Percentiles rank a stretch among this genome's conserved stretches.
phyloP scores from a whole-genome alignment of 2,797 vertebrate genomes.

The Hippocampus kuda region DNA sequence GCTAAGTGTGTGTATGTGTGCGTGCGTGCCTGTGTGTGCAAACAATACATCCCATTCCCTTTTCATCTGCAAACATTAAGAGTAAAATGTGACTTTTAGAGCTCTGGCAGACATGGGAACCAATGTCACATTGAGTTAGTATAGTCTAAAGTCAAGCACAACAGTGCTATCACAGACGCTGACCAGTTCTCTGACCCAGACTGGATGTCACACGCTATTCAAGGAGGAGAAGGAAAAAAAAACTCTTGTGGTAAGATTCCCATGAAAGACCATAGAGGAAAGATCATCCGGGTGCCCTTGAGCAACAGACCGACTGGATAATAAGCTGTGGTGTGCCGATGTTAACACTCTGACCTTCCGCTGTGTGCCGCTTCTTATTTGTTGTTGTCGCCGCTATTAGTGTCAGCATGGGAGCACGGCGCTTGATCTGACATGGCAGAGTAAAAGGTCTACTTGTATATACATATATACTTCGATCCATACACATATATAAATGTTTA shows the following conservation, averaged over 20 bases:
- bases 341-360: slow-evolving; percentile 19
- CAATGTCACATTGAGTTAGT: slow-evolving; percentile 49
- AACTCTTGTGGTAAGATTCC: slow-evolving; percentile 31
- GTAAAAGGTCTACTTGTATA: neutral
- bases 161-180: slow-evolving; percentile 36
- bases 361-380: slow-evolving; percentile 13
- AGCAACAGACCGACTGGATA: slow-evolving; percentile 24
- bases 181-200: slow-evolving; percentile 50
- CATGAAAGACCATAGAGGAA: slow-evolving; percentile 37
- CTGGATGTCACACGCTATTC: slow-evolving; percentile 44
- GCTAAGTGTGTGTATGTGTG: neutral
- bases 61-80: slow-evolving; percentile 28
- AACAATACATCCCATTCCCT: slow-evolving; percentile 5
- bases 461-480: neutral
- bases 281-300: slow-evolving; percentile 29
- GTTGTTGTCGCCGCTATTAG: slow-evolving; percentile 9
- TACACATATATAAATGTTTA: neutral
- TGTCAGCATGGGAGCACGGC: slow-evolving; percentile 5
- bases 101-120: slow-evolving; percentile 48
- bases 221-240: slow-evolving; percentile 1
- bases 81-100: slow-evolving; percentile 11
- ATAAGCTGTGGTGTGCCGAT: slow-evolving; percentile 6
- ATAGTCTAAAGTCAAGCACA: slow-evolving; percentile 57
- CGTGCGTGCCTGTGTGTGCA: neutral
- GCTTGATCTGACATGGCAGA: slow-evolving; percentile 4